A percentile compares a stretch with the other conserved stretches of the same genome.
Evolutionary conservation across 2,888 invertebrate genomes (phyloP).

Genomic region (Tipula confusa): DNA sequence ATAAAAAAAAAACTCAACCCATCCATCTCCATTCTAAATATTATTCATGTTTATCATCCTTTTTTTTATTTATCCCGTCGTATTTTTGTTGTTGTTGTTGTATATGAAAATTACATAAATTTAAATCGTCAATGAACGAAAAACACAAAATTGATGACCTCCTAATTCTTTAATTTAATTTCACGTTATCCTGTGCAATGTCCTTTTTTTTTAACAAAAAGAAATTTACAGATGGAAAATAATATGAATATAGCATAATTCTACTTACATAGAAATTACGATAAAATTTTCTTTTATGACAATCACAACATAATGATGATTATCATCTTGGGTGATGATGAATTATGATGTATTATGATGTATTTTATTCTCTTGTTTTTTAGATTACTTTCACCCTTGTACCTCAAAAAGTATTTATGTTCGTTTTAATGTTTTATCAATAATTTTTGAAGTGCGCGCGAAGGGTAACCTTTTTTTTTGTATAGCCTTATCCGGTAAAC

Average conservation of each 20-base stretch:
- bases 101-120: neutral
- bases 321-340: neutral
- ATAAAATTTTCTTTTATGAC: too few relatives aligned
- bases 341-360: too few relatives aligned
- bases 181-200: neutral
- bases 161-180: neutral
- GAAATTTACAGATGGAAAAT: neutral
- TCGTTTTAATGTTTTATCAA: neutral
- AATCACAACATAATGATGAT: neutral
- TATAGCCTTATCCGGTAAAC: neutral
- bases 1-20: neutral
- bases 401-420: neutral
- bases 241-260: too few relatives aligned
- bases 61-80: neutral
- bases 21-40: neutral
- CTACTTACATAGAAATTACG: neutral
- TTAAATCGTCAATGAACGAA: neutral
- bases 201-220: neutral
- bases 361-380: neutral
- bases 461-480: neutral
- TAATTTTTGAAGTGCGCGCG: neutral
- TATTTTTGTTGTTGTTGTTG: too few relatives aligned
- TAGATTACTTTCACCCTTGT: neutral
- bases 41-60: conserved; percentile 20
- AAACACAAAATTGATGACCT: neutral